Evolutionary conservation across 2,113 vertebrate species (phyloP).

Genomic region (Oncorhynchus kisutch): DNA sequence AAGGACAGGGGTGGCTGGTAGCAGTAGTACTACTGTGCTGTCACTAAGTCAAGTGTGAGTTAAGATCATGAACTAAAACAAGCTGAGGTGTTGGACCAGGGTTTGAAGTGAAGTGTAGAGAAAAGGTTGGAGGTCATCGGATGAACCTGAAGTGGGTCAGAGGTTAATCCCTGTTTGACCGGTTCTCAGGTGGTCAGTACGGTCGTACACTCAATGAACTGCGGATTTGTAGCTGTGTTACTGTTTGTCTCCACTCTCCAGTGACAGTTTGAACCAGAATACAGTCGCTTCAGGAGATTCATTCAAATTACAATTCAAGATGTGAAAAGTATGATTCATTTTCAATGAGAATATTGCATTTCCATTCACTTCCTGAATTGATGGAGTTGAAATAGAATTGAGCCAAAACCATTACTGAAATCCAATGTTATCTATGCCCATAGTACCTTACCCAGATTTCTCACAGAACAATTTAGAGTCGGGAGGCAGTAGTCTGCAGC

Average conservation of each 20-base stretch:
- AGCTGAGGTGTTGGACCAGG: too few relatives aligned
- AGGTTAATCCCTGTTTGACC: slow-evolving; percentile 55
- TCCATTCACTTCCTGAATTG: neutral
- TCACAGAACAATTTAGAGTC: too few relatives aligned
- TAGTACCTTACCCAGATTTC: too few relatives aligned
- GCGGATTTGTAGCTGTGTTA: neutral
- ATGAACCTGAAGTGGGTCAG: slow-evolving; percentile 39
- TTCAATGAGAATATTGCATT: neutral
- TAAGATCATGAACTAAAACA: neutral
- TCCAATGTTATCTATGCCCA: too few relatives aligned
- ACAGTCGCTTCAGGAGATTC: neutral
- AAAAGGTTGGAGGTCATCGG: slow-evolving; percentile 38
- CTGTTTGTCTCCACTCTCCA: neutral
- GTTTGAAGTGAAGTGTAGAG: slow-evolving; percentile 26
- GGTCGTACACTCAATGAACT: neutral
- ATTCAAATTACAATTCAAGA: neutral
- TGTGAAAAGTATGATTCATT: neutral
- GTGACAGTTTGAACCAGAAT: slow-evolving; percentile 1
- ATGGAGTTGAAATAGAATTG: too few relatives aligned
- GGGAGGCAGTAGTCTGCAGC: slow-evolving; percentile 6
- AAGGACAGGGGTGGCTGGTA: neutral
- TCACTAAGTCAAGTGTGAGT: neutral
- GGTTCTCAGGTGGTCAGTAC: too few relatives aligned
- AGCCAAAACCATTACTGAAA: too few relatives aligned
- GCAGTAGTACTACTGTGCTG: too few relatives aligned